Conservation (phyloP, 2,888 invertebrate genomes). For the Dorcus hopei region DNA sequence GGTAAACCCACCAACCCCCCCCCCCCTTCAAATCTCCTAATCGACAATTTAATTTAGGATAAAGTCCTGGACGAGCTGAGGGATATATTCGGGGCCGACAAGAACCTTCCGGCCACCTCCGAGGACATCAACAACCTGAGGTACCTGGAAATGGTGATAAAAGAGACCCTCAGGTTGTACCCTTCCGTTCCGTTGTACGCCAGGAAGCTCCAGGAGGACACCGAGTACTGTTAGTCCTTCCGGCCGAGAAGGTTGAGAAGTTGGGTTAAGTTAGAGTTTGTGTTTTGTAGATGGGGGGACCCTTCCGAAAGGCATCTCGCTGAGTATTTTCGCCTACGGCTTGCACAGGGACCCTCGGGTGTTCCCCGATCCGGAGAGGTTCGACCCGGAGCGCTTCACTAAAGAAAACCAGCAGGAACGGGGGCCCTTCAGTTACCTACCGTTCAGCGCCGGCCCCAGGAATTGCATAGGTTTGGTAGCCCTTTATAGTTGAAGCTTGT, state of each 20-base stretch:
- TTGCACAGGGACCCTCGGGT: conserved; percentile 17
- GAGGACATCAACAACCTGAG: conserved; percentile 38
- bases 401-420: background rate
- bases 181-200: conserved; percentile 38
- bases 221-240: background rate
- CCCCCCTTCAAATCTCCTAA: too few species aligned
- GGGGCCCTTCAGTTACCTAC: conserved; percentile 4
- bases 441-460: conserved; percentile 10
- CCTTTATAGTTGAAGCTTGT: too few species aligned
- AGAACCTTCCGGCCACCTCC: conserved; percentile 26
- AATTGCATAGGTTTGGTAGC: conserved; percentile 5
- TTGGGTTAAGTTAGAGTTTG: background rate
- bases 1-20: conserved; percentile 8
- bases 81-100: conserved; percentile 36
- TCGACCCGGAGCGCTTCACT: conserved; percentile 19
- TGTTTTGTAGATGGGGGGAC: conserved; percentile 26
- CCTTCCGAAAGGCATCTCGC: conserved; percentile 43
- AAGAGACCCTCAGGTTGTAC: conserved; percentile 37
- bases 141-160: conserved; percentile 39
- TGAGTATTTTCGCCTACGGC: conserved; percentile 44
- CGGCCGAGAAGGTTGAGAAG: too few species aligned
- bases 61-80: conserved; percentile 43
- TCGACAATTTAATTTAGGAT: background rate
- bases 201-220: conserved; percentile 28
- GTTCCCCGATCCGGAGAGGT: conserved; percentile 20